phyloP scores from a whole-genome alignment of 2,888 invertebrate species.

The Trissolcus brochymenae region DNA sequence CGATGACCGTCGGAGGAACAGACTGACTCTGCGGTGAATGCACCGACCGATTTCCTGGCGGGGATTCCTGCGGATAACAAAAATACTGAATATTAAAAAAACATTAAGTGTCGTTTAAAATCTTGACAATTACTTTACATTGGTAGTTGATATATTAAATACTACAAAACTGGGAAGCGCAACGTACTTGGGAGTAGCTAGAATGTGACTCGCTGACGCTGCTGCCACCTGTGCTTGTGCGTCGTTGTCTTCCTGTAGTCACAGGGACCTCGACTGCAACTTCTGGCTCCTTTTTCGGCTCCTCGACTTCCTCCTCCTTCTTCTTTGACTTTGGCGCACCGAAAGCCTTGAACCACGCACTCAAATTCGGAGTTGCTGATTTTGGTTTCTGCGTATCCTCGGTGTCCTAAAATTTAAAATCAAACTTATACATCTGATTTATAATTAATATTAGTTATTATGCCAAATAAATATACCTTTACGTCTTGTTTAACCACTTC shows the following conservation, averaged over 20 bases:
- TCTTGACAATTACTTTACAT: too few relatives aligned
- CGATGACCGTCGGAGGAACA: slow-evolving; percentile 81
- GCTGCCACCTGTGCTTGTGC: slow-evolving; percentile 72
- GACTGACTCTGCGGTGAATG: slow-evolving; percentile 71
- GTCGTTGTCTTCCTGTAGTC: slow-evolving; percentile 76
- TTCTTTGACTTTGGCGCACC: slow-evolving; percentile 90
- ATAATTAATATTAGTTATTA: background rate
- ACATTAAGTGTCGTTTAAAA: background rate
- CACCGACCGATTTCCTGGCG: slow-evolving; percentile 79
- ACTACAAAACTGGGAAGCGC: background rate
- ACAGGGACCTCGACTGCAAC: slow-evolving; percentile 69
- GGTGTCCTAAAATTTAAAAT: slow-evolving; percentile 1
- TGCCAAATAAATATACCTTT: slow-evolving; percentile 25
- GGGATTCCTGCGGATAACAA: slow-evolving; percentile 76
- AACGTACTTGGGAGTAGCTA: slow-evolving; percentile 70
- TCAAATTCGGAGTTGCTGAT: slow-evolving; percentile 87
- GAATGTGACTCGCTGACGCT: slow-evolving; percentile 73
- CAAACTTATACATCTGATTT: background rate
- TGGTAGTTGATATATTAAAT: background rate
- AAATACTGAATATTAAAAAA: background rate
- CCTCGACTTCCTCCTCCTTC: slow-evolving; percentile 77
- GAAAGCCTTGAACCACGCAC: slow-evolving; percentile 95
- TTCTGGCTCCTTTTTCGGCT: slow-evolving; percentile 74
- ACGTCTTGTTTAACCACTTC: slow-evolving; percentile 28
- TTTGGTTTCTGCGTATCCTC: slow-evolving; percentile 80